Conservation (phyloP, 2,797 vertebrate species). For the Notolabrus celidotus region DNA sequence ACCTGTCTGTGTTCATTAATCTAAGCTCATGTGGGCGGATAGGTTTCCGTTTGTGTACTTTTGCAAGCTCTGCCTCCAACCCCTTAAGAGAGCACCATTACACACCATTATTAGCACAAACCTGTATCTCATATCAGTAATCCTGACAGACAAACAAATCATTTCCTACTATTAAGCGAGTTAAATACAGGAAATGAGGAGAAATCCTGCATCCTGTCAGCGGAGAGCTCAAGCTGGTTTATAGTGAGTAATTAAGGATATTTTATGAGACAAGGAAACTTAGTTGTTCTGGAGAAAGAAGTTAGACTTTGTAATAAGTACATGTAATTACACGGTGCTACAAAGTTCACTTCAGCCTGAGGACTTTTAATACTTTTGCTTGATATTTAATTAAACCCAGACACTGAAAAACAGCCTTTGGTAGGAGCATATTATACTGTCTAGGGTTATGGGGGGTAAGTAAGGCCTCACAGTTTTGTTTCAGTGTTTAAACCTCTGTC, state of each 20-base stretch:
- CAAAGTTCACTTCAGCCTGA: constrained; percentile 19
- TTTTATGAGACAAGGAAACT: background rate
- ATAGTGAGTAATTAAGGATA: constrained; percentile 19
- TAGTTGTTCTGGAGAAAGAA: constrained; percentile 11
- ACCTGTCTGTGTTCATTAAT: constrained; percentile 9
- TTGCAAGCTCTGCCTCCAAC: background rate
- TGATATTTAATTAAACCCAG: constrained; percentile 25
- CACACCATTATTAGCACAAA: constrained; percentile 7
- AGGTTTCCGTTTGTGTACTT: constrained; percentile 13
- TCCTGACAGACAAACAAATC: constrained; percentile 18
- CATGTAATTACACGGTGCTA: constrained; percentile 17
- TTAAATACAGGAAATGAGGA: constrained; percentile 45
- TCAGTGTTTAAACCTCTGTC: background rate
- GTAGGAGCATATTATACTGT: background rate
- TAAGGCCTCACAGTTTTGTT: background rate
- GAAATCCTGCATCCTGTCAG: constrained; percentile 29
- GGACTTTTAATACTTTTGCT: constrained; percentile 11
- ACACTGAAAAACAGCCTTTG: constrained; percentile 10
- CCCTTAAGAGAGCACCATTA: constrained; percentile 3
- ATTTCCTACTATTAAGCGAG: constrained; percentile 7
- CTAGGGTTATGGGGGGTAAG: background rate
- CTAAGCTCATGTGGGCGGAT: constrained; percentile 8
- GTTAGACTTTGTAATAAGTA: constrained; percentile 12
- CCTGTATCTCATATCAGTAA: constrained; percentile 1
- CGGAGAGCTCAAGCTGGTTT: constrained; percentile 12